These are phyloP conservation scores for Drymodes brunneopygia DNA, from an alignment of 2,113 vertebrate species.

Conservation along the genomic window DNA sequence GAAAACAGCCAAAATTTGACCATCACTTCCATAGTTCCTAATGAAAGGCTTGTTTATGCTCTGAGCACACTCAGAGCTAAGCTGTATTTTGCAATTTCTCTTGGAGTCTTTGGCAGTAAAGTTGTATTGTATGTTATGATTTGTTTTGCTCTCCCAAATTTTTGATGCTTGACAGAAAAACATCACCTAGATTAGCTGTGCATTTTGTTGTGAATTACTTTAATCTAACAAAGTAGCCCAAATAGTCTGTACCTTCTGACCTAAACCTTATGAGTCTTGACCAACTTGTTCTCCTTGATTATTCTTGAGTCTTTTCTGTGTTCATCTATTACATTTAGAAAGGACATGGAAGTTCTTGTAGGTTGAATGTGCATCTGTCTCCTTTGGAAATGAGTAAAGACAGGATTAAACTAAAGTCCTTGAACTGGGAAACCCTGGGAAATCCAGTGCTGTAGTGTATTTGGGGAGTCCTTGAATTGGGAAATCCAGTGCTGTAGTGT, in stretches of 20 bases:
- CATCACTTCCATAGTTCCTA: background rate
- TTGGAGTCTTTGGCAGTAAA: background rate
- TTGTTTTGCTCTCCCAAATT: background rate
- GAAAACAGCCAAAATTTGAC: background rate
- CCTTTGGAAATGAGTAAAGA: background rate
- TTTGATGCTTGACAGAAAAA: background rate
- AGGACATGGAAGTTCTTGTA: background rate
- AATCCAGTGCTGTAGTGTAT: background rate
- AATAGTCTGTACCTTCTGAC: background rate
- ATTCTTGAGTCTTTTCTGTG: background rate
- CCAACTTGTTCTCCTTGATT: background rate
- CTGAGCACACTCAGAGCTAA: background rate
- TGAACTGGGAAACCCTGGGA: background rate
- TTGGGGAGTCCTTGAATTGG: background rate
- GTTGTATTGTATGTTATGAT: background rate
- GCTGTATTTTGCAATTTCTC: background rate
- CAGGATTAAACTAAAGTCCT: background rate
- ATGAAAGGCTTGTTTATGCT: background rate
- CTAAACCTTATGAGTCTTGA: background rate
- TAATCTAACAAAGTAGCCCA: background rate
- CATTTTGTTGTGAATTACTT: background rate
- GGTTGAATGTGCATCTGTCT: background rate
- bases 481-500: background rate
- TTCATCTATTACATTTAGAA: background rate
- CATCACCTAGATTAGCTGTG: background rate